Evolutionary conservation across 2,113 vertebrate species (phyloP).

Genomic region (Corythornis cristatus): DNA sequence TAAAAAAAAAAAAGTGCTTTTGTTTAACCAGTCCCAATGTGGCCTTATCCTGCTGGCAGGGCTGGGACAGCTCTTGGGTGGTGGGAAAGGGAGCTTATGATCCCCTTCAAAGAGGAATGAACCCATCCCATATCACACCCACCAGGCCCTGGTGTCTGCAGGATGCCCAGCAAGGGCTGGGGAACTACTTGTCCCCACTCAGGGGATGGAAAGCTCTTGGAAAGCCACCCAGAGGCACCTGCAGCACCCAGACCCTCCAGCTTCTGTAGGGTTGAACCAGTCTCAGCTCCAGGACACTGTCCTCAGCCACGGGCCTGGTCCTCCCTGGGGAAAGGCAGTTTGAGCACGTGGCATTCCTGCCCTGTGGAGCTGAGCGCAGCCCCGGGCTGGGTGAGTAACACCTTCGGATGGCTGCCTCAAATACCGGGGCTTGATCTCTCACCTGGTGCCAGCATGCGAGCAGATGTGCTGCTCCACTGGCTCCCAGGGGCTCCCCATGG

Average conservation of each 20-base stretch:
- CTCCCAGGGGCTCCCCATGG: not conserved
- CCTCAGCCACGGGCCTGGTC: not conserved
- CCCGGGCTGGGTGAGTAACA: not conserved
- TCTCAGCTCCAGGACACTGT: not conserved
- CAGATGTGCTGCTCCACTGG: not conserved
- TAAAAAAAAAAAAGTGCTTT: not conserved
- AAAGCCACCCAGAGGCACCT: not conserved
- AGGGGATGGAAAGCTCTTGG: not conserved
- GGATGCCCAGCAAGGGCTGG: not conserved
- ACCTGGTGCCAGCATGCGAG: not conserved
- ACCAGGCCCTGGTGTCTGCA: not conserved
- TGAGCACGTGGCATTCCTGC: not conserved
- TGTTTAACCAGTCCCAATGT: not conserved
- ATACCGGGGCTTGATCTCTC: not conserved
- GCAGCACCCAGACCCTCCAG: not conserved
- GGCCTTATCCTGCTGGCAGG: not conserved
- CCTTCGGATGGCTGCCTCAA: not conserved
- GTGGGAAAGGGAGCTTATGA: not conserved
- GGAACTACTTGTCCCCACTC: not conserved
- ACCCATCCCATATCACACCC: not conserved
- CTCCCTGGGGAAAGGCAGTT: not conserved
- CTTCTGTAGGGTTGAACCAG: not conserved
- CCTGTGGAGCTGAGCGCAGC: not conserved
- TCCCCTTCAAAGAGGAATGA: not conserved
- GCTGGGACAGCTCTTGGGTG: not conserved